Conservation (phyloP, 2,113 vertebrate genomes). For the Dromiciops gliroides region DNA sequence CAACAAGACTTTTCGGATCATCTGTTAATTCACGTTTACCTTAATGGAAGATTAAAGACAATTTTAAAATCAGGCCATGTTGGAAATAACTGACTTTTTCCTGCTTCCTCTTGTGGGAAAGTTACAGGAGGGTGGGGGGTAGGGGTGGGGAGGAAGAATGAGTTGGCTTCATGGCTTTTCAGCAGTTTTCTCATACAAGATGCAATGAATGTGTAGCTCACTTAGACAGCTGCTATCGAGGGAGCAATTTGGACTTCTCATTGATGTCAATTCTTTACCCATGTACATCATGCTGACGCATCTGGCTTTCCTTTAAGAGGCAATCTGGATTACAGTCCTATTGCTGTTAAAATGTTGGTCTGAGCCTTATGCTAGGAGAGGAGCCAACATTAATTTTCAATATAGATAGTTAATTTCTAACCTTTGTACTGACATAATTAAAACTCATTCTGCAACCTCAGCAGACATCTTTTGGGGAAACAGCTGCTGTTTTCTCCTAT, state of each 20-base stretch:
- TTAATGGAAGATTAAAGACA: not conserved
- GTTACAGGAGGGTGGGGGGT: not conserved
- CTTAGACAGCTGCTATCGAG: not conserved
- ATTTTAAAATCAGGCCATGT: not conserved
- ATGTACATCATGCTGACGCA: not conserved
- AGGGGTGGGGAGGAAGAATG: not conserved
- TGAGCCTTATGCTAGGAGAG: fast-evolving
- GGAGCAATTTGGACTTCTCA: not conserved
- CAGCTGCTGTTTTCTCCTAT: not conserved
- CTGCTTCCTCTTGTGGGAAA: not conserved
- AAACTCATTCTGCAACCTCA: not conserved
- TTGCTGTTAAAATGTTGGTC: not conserved
- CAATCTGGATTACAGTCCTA: not conserved
- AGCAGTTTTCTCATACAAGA: not conserved
- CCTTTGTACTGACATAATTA: slow-evolving; percentile 10
- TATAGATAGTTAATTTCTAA: not conserved
- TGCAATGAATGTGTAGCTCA: fast-evolving
- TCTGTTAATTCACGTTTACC: not conserved
- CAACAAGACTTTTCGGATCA: not conserved
- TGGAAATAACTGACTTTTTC: not conserved
- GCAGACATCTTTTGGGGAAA: not conserved
- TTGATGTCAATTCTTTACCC: not conserved
- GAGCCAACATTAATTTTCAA: fast-evolving
- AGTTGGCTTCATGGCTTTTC: slow-evolving; percentile 21
- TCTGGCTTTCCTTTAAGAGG: not conserved